Percentiles rank a stretch among this genome's conserved stretches.
Evolutionary conservation across 1,140 invertebrate species (phyloP).

Genomic region (Lineus longissimus): DNA sequence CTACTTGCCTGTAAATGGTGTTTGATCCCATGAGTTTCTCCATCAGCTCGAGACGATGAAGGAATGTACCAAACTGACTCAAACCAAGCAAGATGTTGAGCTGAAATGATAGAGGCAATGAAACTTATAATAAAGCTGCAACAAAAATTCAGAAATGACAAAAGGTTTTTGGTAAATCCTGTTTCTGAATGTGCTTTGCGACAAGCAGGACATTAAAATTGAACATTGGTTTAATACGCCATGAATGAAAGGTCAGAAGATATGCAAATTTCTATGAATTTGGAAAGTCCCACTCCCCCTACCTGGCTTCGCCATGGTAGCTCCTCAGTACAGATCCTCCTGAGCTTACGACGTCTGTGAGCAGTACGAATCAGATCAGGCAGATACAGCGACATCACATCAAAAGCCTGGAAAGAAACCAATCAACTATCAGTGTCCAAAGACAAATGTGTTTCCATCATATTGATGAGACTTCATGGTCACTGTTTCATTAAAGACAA

Average conservation of each 20-base stretch:
- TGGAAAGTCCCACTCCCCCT: not conserved
- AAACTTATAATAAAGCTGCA: not conserved
- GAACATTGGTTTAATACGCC: not conserved
- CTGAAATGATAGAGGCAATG: slow-evolving; percentile 32
- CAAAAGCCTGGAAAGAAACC: slow-evolving; percentile 30
- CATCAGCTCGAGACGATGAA: slow-evolving; percentile 44
- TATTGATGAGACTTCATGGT: too few species aligned
- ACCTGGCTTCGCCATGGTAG: slow-evolving; percentile 50
- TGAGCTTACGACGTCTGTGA: slow-evolving; percentile 22
- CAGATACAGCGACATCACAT: slow-evolving; percentile 32
- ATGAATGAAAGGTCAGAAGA: too few species aligned
- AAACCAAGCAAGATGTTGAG: slow-evolving; percentile 44
- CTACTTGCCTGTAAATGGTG: slow-evolving; percentile 38
- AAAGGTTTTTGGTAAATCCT: not conserved
- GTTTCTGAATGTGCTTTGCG: not conserved
- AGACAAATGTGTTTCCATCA: too few species aligned
- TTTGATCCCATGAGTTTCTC: slow-evolving; percentile 37
- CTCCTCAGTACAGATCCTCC: slow-evolving; percentile 42
- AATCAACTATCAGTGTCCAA: too few species aligned
- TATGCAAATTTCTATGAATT: too few species aligned
- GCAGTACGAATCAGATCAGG: slow-evolving; percentile 32
- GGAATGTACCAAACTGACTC: slow-evolving; percentile 41
- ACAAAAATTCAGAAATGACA: not conserved
- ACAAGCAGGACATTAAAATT: not conserved
- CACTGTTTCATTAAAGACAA: too few species aligned